Evolutionary conservation across 2,888 invertebrate genomes (phyloP).

Genomic region (Tetramorium bicarinatum): DNA sequence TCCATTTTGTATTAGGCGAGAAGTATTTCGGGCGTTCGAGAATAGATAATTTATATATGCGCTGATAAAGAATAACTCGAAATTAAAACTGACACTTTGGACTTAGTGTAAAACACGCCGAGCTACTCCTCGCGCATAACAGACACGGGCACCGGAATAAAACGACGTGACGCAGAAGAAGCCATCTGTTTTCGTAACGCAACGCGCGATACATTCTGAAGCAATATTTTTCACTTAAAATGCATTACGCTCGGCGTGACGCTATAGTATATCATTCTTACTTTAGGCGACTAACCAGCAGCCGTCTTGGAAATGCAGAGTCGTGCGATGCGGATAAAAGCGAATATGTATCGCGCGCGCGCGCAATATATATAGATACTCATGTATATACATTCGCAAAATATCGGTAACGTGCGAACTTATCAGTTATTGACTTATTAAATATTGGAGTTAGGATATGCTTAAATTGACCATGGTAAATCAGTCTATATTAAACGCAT

Average conservation of each 20-base stretch:
- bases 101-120: slow-evolving; percentile 50
- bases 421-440: background rate
- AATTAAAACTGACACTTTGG: slow-evolving; percentile 45
- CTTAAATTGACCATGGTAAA: background rate
- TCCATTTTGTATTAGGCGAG: background rate
- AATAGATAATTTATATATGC: slow-evolving; percentile 12
- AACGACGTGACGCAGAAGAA: slow-evolving; percentile 47
- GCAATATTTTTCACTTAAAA: slow-evolving; percentile 58
- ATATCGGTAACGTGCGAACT: background rate
- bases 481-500: slow-evolving; percentile 2
- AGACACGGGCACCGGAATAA: slow-evolving; percentile 47
- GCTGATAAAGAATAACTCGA: slow-evolving; percentile 42
- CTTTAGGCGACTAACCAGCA: slow-evolving; percentile 37
- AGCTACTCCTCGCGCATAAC: slow-evolving; percentile 44
- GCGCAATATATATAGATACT: background rate
- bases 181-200: slow-evolving; percentile 55
- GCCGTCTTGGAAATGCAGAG: slow-evolving; percentile 45
- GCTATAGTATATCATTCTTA: slow-evolving; percentile 58
- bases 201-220: slow-evolving; percentile 54
- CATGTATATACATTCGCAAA: background rate
- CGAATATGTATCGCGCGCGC: background rate
- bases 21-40: background rate
- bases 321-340: slow-evolving; percentile 9
- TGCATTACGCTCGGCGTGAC: slow-evolving; percentile 47
- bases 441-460: background rate